Base-by-base conservation (phyloP, 2,888 invertebrate genomes). In the Dryocosmus kuriphilus region DNA sequence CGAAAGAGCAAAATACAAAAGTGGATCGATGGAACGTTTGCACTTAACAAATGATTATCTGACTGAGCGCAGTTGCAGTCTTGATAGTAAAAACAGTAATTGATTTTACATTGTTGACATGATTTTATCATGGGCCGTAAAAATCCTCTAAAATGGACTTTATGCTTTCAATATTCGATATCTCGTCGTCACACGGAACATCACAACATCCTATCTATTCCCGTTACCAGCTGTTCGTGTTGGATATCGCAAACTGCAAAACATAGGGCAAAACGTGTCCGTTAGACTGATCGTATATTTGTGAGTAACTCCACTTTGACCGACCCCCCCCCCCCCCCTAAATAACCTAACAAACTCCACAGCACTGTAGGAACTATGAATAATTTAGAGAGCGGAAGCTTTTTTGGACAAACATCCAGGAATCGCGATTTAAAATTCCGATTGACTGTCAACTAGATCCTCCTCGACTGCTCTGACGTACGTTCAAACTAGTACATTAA, bases 331-430 rank as follows among this genome's bases (percentile, higher is more conserved):
- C 55, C 67, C 24, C 27, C 32, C 30, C 32, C 24, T 16, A 6
- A 30, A 32, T 32, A 35, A 55, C 55, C 74, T 38, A 14, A 38
- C 73, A 78, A 38, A n/a, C 11, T 41, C 16, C 24, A 27, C 19
- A 46, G 63, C 55, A 76, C 62, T 46, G 78, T 79, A 80, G 78
- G 79, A 78, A 67, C 84, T 85, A 88, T 88, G 89, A 89, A 89
- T 89, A 89, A 89, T 89, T 88, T 88, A 89, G 82, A 79, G 82
- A 81, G 83, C 85, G 84, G 86, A 86, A 89, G 88, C 88, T 89
- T 89, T 89, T 88, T 86, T 86, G 84, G 83, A 82, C 85, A 86
- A 86, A 88, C 85, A 87, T 85, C 80, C 82, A 67, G 81, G 75
- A 75, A 81, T 61, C 79, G 80, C 82, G 85, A 88, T 89, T 88